These are phyloP conservation scores for Caenorhabditis imperialis DNA, from an alignment of 2,888 invertebrate genomes.

Conservation along the genomic window DNA sequence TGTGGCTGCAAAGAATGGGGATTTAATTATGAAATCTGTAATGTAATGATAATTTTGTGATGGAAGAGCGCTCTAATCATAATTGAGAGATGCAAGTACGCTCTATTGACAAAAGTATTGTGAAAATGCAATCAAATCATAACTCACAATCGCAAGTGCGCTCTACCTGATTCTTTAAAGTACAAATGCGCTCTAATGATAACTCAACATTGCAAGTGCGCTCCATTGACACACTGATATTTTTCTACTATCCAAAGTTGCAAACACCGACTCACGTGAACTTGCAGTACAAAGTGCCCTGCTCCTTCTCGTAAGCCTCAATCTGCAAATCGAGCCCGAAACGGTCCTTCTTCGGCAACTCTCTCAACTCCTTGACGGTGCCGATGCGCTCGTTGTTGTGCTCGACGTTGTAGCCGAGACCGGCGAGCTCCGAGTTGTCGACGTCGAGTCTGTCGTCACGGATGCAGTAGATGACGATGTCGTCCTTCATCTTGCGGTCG, in stretches of 20 bases:
- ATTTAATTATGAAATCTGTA: too few relatives aligned
- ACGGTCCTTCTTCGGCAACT: conserved; percentile 10
- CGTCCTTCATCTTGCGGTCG: conserved; percentile 42
- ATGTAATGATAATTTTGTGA: too few relatives aligned
- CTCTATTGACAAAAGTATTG: too few relatives aligned
- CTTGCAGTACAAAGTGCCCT: conserved; percentile 37
- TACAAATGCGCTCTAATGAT: too few relatives aligned
- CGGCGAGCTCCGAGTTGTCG: conserved; percentile 9
- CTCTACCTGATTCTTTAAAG: too few relatives aligned
- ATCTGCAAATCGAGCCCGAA: conserved; percentile 21
- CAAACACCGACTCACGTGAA: conserved; percentile 25
- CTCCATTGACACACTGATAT: too few relatives aligned
- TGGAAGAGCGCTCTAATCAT: too few relatives aligned
- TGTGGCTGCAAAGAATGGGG: conserved; percentile 21
- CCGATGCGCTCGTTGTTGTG: conserved; percentile 32
- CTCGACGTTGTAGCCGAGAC: conserved; percentile 30
- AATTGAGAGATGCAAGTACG: too few relatives aligned
- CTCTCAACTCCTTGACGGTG: conserved; percentile 10
- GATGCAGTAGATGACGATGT: conserved; percentile 47
- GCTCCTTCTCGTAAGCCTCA: conserved; percentile 23
- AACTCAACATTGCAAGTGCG: neutral
- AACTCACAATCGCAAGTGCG: too few relatives aligned
- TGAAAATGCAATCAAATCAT: too few relatives aligned
- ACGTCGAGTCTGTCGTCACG: conserved; percentile 20
- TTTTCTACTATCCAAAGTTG: too few relatives aligned